Base-by-base conservation (phyloP, 2,113 vertebrate genomes). In the Quiscalus mexicanus region DNA sequence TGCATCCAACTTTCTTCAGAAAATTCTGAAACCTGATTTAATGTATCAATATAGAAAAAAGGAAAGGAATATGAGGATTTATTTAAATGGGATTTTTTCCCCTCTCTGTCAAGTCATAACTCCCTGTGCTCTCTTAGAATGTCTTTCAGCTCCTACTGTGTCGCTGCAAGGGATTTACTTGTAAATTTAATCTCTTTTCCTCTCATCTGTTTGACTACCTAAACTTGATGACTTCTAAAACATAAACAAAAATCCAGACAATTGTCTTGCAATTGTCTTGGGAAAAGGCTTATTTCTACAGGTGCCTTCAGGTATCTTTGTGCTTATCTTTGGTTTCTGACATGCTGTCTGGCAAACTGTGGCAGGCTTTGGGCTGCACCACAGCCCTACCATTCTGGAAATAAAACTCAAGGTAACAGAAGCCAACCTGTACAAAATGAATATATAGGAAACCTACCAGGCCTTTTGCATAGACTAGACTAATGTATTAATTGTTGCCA, bases 31-130 rank as follows among this genome's bases (percentile, higher is more conserved):
- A 37, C 18, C 9, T 73, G 13, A 64, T 64, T 60, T 53, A 75
- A 47, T 28, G 22, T 70, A 42, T 50, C 50, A 49, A 15, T 31
- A 47, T 11, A 63, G 27, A 41, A 22, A 39, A 13, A 19, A 41
- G 35, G 35, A 12, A 23, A 41, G 33, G 23, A 19, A 20, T 19
- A 20, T 22, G 2, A 60, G 5, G 17, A 47, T 83, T 87, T 63
- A 28, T 70, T 11, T 44, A 68, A 58, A 5, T 25, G 3, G 0
- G 0, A 0, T 45, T 58, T 37, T 60, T 55, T 55, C 4, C 3
- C 10, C 25, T 21, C 27, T 59, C 59, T 56, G 13, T 55, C 25
- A 37, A 68, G 12, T 50, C 0, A 0, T 44, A 70, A 42, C 12
- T 52, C 23, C 28, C 39, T 41, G 12, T 28, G 4, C 9, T 70